These are phyloP conservation scores for Hesperia comma DNA, from an alignment of 2,888 invertebrate genomes.

Conservation along the genomic window DNA sequence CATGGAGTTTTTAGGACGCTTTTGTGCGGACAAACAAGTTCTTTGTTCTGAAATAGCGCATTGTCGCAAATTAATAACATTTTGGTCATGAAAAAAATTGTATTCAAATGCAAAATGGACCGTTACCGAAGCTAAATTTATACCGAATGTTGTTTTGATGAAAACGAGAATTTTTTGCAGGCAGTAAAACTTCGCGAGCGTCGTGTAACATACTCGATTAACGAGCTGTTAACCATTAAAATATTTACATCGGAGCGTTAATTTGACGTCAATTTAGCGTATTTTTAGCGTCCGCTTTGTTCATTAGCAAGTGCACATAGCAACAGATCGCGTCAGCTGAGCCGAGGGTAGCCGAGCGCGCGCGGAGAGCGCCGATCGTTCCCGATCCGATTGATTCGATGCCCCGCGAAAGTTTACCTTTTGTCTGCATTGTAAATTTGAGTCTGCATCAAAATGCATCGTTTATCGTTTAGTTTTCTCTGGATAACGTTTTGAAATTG, in stretches of 20 bases:
- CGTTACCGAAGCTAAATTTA: constrained; percentile 9
- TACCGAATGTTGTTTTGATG: constrained; percentile 17
- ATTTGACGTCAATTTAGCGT: constrained; percentile 13
- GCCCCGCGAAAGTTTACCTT: constrained; percentile 36
- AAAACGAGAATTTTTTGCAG: constrained; percentile 18
- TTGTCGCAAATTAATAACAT: constrained; percentile 7
- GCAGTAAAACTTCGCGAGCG: constrained; percentile 16
- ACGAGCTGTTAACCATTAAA: constrained; percentile 9
- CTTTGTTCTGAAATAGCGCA: constrained; percentile 53
- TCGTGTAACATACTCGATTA: constrained; percentile 22
- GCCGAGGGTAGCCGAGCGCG: constrained; percentile 53
- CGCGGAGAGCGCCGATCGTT: constrained; percentile 51
- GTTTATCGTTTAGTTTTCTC: constrained; percentile 31
- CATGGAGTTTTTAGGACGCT: constrained; percentile 65
- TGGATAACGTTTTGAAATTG: constrained; percentile 16
- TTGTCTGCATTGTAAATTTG: constrained; percentile 36
- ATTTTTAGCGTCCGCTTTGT: constrained; percentile 56
- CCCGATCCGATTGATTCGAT: constrained; percentile 64
- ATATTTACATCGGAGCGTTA: not conserved
- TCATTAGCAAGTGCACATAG: constrained; percentile 68
- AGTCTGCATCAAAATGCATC: constrained; percentile 36
- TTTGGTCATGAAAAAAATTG: not conserved
- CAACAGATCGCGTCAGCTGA: constrained; percentile 79
- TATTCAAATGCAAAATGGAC: not conserved
- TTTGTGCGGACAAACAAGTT: constrained; percentile 40